A percentile compares a stretch with the other conserved stretches of the same genome.
These are phyloP conservation scores for Denticeps clupeoides DNA, from an alignment of 2,797 vertebrate genomes.

Conservation along the genomic window DNA sequence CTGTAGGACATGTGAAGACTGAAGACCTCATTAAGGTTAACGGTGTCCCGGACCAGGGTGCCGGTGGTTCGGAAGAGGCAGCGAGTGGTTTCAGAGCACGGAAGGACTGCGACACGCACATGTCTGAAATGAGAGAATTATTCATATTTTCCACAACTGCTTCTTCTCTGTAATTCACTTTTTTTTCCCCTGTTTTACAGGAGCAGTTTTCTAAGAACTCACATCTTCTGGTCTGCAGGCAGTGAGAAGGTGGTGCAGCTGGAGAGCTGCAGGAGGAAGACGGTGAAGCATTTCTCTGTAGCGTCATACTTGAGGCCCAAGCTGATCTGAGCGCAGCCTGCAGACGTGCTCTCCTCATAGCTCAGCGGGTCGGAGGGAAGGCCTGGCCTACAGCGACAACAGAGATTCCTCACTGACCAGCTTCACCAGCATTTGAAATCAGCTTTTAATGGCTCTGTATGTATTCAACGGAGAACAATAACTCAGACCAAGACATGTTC, in stretches of 20 bases:
- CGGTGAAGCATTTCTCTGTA: conserved; percentile 77
- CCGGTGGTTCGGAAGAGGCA: conserved; percentile 82
- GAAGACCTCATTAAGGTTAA: conserved; percentile 77
- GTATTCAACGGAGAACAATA: too few relatives aligned
- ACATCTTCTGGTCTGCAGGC: conserved; percentile 76
- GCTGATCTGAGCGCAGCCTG: conserved; percentile 72
- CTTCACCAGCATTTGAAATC: too few relatives aligned
- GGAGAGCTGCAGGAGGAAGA: conserved; percentile 74
- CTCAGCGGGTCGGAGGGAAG: conserved; percentile 60
- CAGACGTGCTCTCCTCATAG: conserved; percentile 58
- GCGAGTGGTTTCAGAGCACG: conserved; percentile 71
- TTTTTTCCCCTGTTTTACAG: too few relatives aligned
- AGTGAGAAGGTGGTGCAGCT: conserved; percentile 68
- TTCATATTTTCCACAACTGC: too few relatives aligned
- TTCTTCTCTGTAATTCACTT: too few relatives aligned
- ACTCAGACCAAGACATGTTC: too few relatives aligned
- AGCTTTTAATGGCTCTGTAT: too few relatives aligned
- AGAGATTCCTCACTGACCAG: too few relatives aligned
- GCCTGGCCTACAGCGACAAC: conserved; percentile 47
- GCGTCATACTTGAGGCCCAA: conserved; percentile 83
- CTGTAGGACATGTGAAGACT: conserved; percentile 72
- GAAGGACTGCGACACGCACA: conserved; percentile 76
- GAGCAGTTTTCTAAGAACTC: conserved; percentile 42
- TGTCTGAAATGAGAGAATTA: conserved; percentile 67
- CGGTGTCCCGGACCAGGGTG: conserved; percentile 48